Evolutionary conservation across 1,140 invertebrate genomes (phyloP), one percentile per base, ranked within the genome.

Genomic region (Archegozetes longisetosus): DNA sequence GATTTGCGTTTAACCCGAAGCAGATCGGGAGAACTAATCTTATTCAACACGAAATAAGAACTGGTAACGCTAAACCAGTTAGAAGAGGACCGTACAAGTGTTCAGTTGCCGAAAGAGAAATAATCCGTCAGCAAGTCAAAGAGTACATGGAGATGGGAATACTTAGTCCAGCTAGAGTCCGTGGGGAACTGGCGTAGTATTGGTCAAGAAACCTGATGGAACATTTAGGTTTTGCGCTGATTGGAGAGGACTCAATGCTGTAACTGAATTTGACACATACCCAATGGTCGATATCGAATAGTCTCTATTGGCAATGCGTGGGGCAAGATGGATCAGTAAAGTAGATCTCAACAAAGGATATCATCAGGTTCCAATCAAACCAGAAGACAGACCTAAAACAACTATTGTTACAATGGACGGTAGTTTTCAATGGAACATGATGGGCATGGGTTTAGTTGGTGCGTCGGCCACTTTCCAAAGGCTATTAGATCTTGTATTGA

Each of bases 291-390:
- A n/a, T n/a, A n/a, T n/a, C n/a, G n/a, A n/a, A n/a, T n/a, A n/a
- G n/a, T n/a, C n/a, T n/a, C n/a, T n/a, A n/a, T n/a, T n/a, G n/a
- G n/a, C n/a, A n/a, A n/a, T n/a, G n/a, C n/a, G n/a, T n/a, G n/a
- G n/a, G n/a, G n/a, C n/a, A n/a, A 77, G 0, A 58, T 78, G 23
- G 70, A 70, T 0, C 60, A 61, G 53, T 79, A 80, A 61, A 73
- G 72, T 53, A 67, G 78, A 68, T 67, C 73, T 47, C 60, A 66
- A 51, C 50, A 67, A 29, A 63, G 71, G 59, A 62, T 76, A 61
- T 32, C 70, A 73, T 64, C 76, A 76, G 64, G 20, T 75, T 61
- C 28, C 70, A 2, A 55, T 73, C 1, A 64, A 69, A 52, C 63
- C 66, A 28, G 64, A 68, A 1, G 69, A 69, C 58, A 68, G 63